Conservation (phyloP, 2,113 vertebrate genomes). For the Hypocryptadius cinnamomeus region DNA sequence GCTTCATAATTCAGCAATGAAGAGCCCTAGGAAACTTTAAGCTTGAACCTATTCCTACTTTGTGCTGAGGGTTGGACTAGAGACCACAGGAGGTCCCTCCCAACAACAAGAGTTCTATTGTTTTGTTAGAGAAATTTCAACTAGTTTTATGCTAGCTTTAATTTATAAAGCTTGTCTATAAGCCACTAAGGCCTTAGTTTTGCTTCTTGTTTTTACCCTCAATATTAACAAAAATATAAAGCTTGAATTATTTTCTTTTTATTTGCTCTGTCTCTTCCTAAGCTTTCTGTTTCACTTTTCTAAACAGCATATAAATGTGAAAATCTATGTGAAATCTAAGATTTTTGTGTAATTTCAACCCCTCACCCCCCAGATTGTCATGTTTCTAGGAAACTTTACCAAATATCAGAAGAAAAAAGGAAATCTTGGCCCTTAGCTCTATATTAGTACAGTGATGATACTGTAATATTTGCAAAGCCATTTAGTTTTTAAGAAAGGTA, state of each 20-base stretch:
- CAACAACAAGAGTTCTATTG: not conserved
- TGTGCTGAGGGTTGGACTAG: not conserved
- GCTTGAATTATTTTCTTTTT: not conserved
- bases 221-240: not conserved
- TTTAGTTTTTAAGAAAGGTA: not conserved
- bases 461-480: not conserved
- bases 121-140: not conserved
- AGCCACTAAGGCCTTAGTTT: not conserved
- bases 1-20: not conserved
- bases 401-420: not conserved
- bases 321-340: not conserved
- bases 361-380: rapidly evolving
- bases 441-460: not conserved
- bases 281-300: not conserved
- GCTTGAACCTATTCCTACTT: not conserved
- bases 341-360: not conserved
- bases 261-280: not conserved
- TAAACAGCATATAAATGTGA: not conserved
- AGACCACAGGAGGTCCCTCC: not conserved
- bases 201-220: not conserved
- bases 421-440: not conserved
- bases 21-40: not conserved
- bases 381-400: not conserved
- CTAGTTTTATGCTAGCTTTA: not conserved
- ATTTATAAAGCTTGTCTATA: not conserved